phyloP scores from a whole-genome alignment of 2,797 vertebrate genomes.

The Notolepis coatsorum region DNA sequence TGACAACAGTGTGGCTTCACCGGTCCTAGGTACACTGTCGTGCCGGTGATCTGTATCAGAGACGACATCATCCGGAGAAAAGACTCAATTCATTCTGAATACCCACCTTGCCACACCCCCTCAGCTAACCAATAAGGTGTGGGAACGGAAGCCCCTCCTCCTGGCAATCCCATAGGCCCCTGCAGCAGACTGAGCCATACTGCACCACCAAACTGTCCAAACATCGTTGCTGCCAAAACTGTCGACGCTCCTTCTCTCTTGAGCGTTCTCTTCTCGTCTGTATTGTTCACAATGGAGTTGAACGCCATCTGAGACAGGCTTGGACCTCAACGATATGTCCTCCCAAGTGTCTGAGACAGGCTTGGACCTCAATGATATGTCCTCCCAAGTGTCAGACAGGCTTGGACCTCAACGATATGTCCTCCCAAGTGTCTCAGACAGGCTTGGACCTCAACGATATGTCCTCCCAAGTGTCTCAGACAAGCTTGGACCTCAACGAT shows the following conservation, averaged over 20 bases:
- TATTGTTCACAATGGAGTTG: too few species aligned
- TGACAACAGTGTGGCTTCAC: constrained; percentile 22
- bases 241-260: constrained; percentile 8
- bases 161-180: constrained; percentile 3
- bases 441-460: too few species aligned
- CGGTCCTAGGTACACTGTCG: constrained; percentile 25
- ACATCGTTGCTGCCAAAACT: constrained; percentile 59
- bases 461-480: too few species aligned
- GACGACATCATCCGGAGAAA: constrained; percentile 17
- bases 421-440: too few species aligned
- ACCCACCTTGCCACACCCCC: constrained; percentile 8
- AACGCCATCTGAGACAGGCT: too few species aligned
- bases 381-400: too few species aligned
- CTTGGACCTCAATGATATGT: too few species aligned
- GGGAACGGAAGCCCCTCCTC: constrained; percentile 14
- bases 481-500: too few species aligned
- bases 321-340: too few species aligned
- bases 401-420: too few species aligned
- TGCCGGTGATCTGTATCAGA: constrained; percentile 10
- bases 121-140: constrained; percentile 13
- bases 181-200: constrained; percentile 33
- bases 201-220: too few species aligned
- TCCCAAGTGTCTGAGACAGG: too few species aligned
- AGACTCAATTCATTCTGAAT: constrained; percentile 14
- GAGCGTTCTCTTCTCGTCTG: constrained; percentile 20